These are phyloP conservation scores for Nephrotoma guestfalica DNA, from an alignment of 2,888 invertebrate genomes.

Conservation along the genomic window DNA sequence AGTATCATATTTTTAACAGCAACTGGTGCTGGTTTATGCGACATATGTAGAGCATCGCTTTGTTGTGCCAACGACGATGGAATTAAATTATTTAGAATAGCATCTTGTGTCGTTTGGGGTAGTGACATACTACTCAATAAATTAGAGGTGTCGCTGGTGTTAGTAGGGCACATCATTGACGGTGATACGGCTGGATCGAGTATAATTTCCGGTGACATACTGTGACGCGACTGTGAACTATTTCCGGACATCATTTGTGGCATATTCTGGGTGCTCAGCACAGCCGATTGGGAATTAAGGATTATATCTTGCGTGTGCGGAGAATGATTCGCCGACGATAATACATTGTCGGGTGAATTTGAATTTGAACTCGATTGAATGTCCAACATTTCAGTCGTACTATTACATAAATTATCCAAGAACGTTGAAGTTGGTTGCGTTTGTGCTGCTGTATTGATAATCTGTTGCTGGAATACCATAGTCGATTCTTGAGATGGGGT, in stretches of 20 bases:
- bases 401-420: background rate
- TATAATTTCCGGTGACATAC: slow-evolving; percentile 42
- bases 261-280: slow-evolving; percentile 22
- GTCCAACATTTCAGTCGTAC: background rate
- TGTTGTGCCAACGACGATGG: background rate
- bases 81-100: slow-evolving; percentile 11
- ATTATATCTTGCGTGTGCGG: slow-evolving; percentile 31
- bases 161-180: slow-evolving; percentile 38
- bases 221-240: slow-evolving; percentile 18
- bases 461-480: background rate
- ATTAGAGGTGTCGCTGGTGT: slow-evolving; percentile 10
- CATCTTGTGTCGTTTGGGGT: slow-evolving; percentile 25
- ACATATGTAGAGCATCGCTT: slow-evolving; percentile 11
- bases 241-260: background rate
- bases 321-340: slow-evolving; percentile 27
- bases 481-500: background rate
- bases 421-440: slow-evolving; percentile 14
- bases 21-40: slow-evolving; percentile 30
- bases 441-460: background rate
- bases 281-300: slow-evolving; percentile 28
- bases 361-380: slow-evolving; percentile 21
- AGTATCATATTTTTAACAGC: slow-evolving; percentile 62
- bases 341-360: slow-evolving; percentile 27
- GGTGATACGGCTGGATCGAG: slow-evolving; percentile 46
- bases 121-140: slow-evolving; percentile 26